These are phyloP conservation scores for Macaria notata DNA, from an alignment of 2,888 invertebrate genomes.

Conservation along the genomic window DNA sequence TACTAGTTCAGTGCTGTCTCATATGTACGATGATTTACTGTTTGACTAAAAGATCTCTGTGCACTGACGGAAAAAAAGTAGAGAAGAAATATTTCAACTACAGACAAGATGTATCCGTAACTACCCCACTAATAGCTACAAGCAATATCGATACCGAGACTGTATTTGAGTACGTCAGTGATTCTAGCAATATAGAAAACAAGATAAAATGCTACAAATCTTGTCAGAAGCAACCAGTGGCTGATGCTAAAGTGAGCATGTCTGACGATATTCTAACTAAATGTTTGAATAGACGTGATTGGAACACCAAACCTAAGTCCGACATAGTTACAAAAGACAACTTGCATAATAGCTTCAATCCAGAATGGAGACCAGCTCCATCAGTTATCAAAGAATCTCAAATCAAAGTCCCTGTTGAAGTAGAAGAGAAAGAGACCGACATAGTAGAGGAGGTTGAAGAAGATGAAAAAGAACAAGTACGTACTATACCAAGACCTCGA, in stretches of 20 bases:
- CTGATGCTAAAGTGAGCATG: constrained; percentile 53
- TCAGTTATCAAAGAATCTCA: neutral
- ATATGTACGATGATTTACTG: constrained; percentile 58
- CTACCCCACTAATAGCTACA: constrained; percentile 64
- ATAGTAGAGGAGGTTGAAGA: constrained; percentile 48
- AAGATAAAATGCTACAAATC: constrained; percentile 69
- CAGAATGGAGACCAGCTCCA: constrained; percentile 3
- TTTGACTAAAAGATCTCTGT: constrained; percentile 42
- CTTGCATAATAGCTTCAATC: neutral
- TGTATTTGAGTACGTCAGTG: constrained; percentile 56
- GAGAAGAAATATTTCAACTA: constrained; percentile 60
- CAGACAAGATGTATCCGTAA: constrained; percentile 63
- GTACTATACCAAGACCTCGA: neutral
- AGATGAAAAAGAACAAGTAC: constrained; percentile 23
- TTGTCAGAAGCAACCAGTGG: constrained; percentile 55
- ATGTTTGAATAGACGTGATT: constrained; percentile 65
- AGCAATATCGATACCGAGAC: constrained; percentile 67
- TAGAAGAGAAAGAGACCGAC: constrained; percentile 11
- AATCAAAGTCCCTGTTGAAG: constrained; percentile 1
- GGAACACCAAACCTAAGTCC: constrained; percentile 53
- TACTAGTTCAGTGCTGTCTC: constrained; percentile 55
- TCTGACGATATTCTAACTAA: constrained; percentile 72
- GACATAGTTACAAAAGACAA: constrained; percentile 31
- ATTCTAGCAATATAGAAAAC: constrained; percentile 58
- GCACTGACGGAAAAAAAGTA: constrained; percentile 46